phyloP scores from a whole-genome alignment of 2,113 vertebrate species.

The Catagonus wagneri region DNA sequence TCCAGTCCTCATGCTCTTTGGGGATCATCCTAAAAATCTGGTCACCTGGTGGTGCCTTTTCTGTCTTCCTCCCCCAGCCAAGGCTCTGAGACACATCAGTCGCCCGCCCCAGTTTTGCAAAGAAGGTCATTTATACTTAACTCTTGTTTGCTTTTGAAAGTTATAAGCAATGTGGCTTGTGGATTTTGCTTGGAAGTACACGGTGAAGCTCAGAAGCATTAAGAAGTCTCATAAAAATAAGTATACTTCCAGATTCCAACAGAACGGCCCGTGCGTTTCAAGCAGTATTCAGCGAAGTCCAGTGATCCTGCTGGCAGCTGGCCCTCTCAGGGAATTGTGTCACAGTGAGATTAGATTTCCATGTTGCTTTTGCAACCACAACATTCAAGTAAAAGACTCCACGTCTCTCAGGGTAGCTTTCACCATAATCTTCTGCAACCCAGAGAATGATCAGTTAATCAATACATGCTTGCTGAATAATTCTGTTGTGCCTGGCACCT shows the following conservation, averaged over 20 bases:
- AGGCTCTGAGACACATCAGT: not conserved
- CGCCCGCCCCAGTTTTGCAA: not conserved
- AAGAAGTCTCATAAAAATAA: conserved; percentile 48
- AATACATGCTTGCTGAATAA: not conserved
- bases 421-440: not conserved
- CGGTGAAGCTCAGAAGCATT: not conserved
- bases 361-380: not conserved
- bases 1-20: not conserved
- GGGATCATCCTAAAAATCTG: not conserved
- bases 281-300: not conserved
- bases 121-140: not conserved
- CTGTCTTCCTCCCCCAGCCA: not conserved
- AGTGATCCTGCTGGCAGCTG: not conserved
- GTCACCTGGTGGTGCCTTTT: not conserved
- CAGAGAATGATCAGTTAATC: not conserved
- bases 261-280: not conserved
- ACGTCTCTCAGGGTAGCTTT: not conserved
- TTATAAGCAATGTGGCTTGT: conserved; percentile 48
- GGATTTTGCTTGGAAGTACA: conserved; percentile 9
- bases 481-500: not conserved
- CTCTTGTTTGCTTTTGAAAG: conserved; percentile 39
- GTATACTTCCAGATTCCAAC: not conserved
- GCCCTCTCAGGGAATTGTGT: not conserved
- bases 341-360: not conserved
- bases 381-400: not conserved